These are phyloP conservation scores for Helleia helle DNA, from an alignment of 2,888 invertebrate species.

Conservation along the genomic window DNA sequence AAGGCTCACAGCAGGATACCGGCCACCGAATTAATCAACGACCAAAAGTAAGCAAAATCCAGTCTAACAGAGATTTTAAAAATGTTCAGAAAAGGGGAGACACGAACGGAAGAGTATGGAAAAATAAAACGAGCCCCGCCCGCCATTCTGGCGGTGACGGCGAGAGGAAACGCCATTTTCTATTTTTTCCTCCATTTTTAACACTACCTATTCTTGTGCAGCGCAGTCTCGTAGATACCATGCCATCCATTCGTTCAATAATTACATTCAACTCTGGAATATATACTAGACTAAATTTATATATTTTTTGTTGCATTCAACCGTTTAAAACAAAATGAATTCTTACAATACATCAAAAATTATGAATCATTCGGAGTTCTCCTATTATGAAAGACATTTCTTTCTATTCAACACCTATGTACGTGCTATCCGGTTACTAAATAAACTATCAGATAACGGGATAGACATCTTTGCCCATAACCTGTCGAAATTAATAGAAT, in stretches of 20 bases:
- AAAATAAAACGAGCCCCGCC: slow-evolving; percentile 52
- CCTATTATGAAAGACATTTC: no score
- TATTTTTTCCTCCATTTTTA: slow-evolving; percentile 45
- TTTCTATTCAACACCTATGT: no score
- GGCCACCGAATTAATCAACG: slow-evolving; percentile 66
- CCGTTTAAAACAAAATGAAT: no score
- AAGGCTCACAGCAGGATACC: slow-evolving; percentile 51
- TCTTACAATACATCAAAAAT: no score
- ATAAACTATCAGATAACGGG: no score
- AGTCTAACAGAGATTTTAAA: slow-evolving; percentile 36
- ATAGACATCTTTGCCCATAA: no score
- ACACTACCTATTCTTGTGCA: slow-evolving; percentile 20
- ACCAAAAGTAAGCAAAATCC: slow-evolving; percentile 51
- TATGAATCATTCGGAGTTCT: no score
- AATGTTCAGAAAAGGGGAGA: slow-evolving; percentile 44
- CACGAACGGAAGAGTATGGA: slow-evolving; percentile 45
- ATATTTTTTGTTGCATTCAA: no score
- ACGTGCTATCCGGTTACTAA: no score
- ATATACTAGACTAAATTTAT: background rate
- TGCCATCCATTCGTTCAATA: slow-evolving; percentile 9
- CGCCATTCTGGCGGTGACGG: slow-evolving; percentile 64
- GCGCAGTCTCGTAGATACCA: slow-evolving; percentile 13
- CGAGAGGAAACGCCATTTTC: slow-evolving; percentile 58
- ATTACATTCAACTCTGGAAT: slow-evolving; percentile 8
- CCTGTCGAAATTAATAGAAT: no score